Evolutionary conservation across 2,797 vertebrate genomes (phyloP), one percentile per base, ranked within the genome.

Genomic region (Anomalospiza imberbis): DNA sequence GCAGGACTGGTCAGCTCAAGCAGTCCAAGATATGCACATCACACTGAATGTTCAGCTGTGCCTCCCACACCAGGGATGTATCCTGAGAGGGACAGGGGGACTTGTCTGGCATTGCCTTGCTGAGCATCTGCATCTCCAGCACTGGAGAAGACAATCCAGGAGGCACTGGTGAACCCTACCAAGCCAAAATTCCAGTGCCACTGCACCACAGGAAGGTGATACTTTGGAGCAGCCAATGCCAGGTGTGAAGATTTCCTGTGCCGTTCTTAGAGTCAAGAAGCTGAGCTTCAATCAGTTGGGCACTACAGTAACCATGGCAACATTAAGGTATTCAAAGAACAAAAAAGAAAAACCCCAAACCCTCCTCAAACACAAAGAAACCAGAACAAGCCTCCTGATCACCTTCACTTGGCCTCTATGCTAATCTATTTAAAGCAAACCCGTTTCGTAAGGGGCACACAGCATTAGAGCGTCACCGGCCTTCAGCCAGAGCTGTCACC

Each of bases 401-500:
- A 91, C 94, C 83, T 94, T 96, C 91, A 84, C 68, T 51, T 63
- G 70, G 91, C 93, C 91, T 93, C 85, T 71, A 10, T 6, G 11
- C 63, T 78, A 83, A 79, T 66, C 86, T 86, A 76, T 82, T 85
- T 92, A 83, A 93, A 88, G 87, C 10, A 0, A 85, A 53, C 14
- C 36, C 6, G 32, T 86, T 91, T 89, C 86, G 73, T 81, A 87
- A 86, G 66, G 60, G 55, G 45, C 61, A 79, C 48, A 24, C 16
- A 40, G 81, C 38, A 73, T 84, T 62, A 88, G 40, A 88, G 21
- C 11, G 0, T 20, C 2, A 1, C 58, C 72, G 66, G 93, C 85
- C 74, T n/a, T 55, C 66, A 84, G 90, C 76, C 91, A 90, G 80
- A 76, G n/a, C 63, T 76, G 58, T 89, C 91, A 87, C 84, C 95